Evolutionary conservation across 2,113 vertebrate genomes (phyloP), one percentile per base, ranked within the genome.

Genomic region (Donacobius atricapilla): DNA sequence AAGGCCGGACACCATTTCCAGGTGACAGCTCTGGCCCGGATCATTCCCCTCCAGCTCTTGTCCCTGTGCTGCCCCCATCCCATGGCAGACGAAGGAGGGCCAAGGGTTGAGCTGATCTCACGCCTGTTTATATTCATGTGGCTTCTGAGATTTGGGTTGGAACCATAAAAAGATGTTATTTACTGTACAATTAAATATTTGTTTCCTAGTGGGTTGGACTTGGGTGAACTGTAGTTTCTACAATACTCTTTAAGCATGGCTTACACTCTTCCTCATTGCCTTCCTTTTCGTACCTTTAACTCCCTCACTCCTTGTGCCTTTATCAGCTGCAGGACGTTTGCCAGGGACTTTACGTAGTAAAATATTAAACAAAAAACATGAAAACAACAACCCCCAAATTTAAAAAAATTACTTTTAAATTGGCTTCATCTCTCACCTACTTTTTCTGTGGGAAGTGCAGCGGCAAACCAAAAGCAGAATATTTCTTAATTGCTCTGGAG

Each of bases 181-280:
- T 94, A 90, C 76, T 83, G 78, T 57, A 42, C 48, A 61, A 77
- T 90, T 88, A 90, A 93, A 90, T 90, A 94, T 93, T 92, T 90
- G 50, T 70, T 66, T 89, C 65, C 61, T 39, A 8, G 42, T 30
- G 60, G 48, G n/a, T 33, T 68, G 77, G 81, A 28, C 69, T 61
- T 47, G 33, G 30, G 21, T 40, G 72, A 81, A 18, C 82, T 83
- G 65, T 15, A 14, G 88, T 76, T 96, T 37, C 82, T 64, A 20
- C 37, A 44, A 6, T 3, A 14, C 5, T 18, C 9, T 50, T 57
- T 28, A 63, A 69, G n/a, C 42, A 70, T 10, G 19, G 17, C 45
- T 90, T 83, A 30, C 12, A 10, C 71, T 69, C 40, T 77, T 83
- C 63, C 53, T 89, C 40, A 10, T 12, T 79, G 54, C 51, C 50